Base-by-base conservation (phyloP, 2,888 invertebrate species). In the Lysandra bellargus region DNA sequence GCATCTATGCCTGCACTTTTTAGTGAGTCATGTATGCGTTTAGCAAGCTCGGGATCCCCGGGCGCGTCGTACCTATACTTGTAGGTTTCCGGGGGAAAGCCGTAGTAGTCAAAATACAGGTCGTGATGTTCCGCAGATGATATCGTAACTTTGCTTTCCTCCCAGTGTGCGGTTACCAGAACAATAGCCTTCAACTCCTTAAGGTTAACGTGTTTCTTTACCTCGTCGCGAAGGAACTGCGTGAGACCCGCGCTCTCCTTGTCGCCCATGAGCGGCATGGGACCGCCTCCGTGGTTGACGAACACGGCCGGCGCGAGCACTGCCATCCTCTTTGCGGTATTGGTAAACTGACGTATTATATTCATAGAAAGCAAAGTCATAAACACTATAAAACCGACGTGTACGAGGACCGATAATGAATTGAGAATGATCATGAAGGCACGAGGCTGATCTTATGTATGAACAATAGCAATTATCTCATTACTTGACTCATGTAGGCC, bases 271-370 rank as follows among this genome's bases (percentile, higher is more conserved):
- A 94, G 86, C 4, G 94, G 94, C 82, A 93, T 77, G 1, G 94
- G 94, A 4, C 94, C 94, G 81, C 94, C 94, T 14, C 94, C 94
- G 80, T 94, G 94, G 82, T 94, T 94, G 1, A 94, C 93, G 79
- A 94, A 94, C 53, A 94, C 77, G 14, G 94, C 91, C 75, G 94
- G 94, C 76, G 93, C 94, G n/a, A 93, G 61, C 4, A 88, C 82
- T 83, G 86, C 87, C 92, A 93, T 94, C 85, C 88, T 93, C 80
- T 85, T 86, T 79, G 86, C 85, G 82, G 85, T 84, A 82, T 89
- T 86, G 82, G 88, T 88, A 79, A 94, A 92, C 83, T 91, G 87
- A 80, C 90, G 87, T 81, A 94, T 85, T 82, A 94, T 89, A 83
- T 94, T 94, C 93, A 93, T 92, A 81, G 93, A 93, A 81, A 94